Conservation (phyloP, 2,113 vertebrate genomes). For the Jacana jacana region DNA sequence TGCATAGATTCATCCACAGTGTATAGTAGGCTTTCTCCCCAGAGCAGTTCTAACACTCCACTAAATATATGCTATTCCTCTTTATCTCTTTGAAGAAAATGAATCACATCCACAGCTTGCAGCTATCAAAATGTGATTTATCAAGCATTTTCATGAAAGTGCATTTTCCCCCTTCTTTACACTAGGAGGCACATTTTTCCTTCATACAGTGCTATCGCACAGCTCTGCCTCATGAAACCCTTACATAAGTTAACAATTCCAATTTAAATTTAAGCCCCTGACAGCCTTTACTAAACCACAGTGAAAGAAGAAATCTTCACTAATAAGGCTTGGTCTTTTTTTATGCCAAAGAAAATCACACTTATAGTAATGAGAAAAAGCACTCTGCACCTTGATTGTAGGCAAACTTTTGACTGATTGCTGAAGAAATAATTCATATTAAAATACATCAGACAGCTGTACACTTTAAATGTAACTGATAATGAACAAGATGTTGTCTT, state of each 20-base stretch:
- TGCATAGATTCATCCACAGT: slow-evolving; percentile 2
- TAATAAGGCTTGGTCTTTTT: neutral
- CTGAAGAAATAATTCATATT: neutral
- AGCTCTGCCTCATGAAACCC: neutral
- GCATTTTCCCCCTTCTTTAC: slow-evolving; percentile 51
- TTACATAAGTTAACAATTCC: neutral
- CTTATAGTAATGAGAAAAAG: neutral
- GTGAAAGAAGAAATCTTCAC: neutral
- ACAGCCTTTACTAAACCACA: neutral
- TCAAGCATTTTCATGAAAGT: slow-evolving; percentile 7
- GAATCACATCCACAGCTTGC: slow-evolving; percentile 52
- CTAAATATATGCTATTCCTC: slow-evolving; percentile 54
- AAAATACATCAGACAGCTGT: neutral
- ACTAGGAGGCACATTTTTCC: slow-evolving; percentile 75
- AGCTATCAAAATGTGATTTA: slow-evolving; percentile 54
- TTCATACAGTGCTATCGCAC: slow-evolving; percentile 2
- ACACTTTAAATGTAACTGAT: neutral
- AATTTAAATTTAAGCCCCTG: neutral
- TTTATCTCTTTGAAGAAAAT: slow-evolving; percentile 61
- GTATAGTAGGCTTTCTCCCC: neutral
- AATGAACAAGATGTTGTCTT: neutral
- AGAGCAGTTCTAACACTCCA: slow-evolving; percentile 9
- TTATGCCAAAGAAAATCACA: neutral
- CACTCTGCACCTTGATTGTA: neutral
- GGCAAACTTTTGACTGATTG: neutral